phyloP scores from a whole-genome alignment of 2,797 vertebrate genomes.

The Meda fulgida region DNA sequence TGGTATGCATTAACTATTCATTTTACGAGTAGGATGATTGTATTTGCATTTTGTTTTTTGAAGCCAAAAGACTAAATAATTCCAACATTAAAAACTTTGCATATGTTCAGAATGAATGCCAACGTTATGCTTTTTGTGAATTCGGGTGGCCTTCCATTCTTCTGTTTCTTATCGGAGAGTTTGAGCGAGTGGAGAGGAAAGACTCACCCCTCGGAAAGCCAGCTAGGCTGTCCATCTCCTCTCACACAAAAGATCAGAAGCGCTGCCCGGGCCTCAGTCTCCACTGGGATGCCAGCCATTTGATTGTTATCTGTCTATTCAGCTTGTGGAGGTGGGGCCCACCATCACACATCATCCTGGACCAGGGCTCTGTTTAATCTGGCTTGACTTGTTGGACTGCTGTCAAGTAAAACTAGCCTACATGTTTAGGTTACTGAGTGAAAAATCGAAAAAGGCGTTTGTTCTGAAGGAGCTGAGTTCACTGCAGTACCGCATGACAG shows the following conservation, averaged over 20 bases:
- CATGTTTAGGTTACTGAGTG: constrained; percentile 41
- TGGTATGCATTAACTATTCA: constrained; percentile 4
- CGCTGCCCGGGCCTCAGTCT: constrained; percentile 31
- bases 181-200: constrained; percentile 42
- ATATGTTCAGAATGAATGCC: not conserved
- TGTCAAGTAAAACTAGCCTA: constrained; percentile 50
- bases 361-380: constrained; percentile 46
- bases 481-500: constrained; percentile 14
- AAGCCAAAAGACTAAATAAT: not conserved
- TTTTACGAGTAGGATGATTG: not conserved
- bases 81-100: not conserved
- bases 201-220: constrained; percentile 36
- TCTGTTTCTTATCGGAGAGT: constrained; percentile 14
- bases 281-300: constrained; percentile 54
- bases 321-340: constrained; percentile 58
- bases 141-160: constrained; percentile 11
- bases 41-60: constrained; percentile 1
- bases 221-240: constrained; percentile 41
- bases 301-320: constrained; percentile 65
- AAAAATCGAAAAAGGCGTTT: constrained; percentile 40
- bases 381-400: constrained; percentile 19
- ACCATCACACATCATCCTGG: constrained; percentile 50
- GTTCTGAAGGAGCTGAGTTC: constrained; percentile 16
- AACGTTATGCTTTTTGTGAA: not conserved
- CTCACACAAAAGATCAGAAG: constrained; percentile 47